Evolutionary conservation across 2,888 invertebrate genomes (phyloP), one percentile per base, ranked within the genome.

Genomic region (Pachymerium ferrugineum): DNA sequence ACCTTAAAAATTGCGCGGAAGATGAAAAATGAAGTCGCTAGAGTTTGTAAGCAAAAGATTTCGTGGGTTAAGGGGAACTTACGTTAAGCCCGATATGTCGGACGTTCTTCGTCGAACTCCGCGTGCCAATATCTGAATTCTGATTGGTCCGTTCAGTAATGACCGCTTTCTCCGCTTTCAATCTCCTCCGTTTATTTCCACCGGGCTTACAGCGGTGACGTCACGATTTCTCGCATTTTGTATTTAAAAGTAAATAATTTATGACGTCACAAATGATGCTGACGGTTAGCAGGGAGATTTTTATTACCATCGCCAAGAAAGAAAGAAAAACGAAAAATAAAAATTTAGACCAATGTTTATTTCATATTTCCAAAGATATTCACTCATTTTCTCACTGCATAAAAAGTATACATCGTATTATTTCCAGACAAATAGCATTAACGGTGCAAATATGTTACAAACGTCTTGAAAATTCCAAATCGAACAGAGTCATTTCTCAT

Each of bases 81-180:
- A 54, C 28, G 54, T 47, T 54, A 29, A 30, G 72, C 47, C 72
- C 72, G 72, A 72, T 47, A 72, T 72, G 72, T 72, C 72, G 72
- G 72, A 72, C 69, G 30, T 69, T 33, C 69, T 30, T 33, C 30
- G 69, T 69, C 62, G 62, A 62, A 62, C 62, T 62, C 62, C 62
- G 62, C 62, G 62, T 62, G 62, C 62, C 62, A 62, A 62, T 62
- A 62, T 62, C 28, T 62, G 62, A 47, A 47, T 47, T 47, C 47
- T 47, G 47, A 47, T 47, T 47, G 47, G 47, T 47, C 47, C 47
- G 47, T 47, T 47, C 16, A 22, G 19, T 47, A 47, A 47, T 47
- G 47, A 47, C 47, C 47, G 47, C 47, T 47, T 47, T 47, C 47
- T 22, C 47, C 47, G 47, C 47, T 47, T 47, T 47, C 47, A 47